Evolutionary conservation across 53 echinoderm and acorn worm genomes (phyloP), one percentile per base, ranked within the genome.

Genomic region (Antedon mediterranea): DNA sequence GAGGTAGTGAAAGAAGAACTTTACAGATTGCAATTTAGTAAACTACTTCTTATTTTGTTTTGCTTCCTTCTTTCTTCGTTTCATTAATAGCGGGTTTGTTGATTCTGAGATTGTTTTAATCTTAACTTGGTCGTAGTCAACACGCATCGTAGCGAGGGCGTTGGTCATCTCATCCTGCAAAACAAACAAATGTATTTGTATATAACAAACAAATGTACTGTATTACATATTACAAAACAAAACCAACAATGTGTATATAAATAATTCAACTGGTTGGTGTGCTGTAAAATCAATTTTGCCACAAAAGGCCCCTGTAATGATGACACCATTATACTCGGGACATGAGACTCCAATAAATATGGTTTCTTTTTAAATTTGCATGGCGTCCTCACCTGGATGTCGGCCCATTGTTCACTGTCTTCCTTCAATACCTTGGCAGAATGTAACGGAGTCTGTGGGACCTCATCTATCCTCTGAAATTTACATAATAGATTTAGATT

Each of bases 121-220:
- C 33, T 82, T 81, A 72, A 92, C 79, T 74, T 87, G 86, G 80
- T 97, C 97, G 29, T 89, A 88, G 84, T 92, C 89, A 3, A 97
- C 97, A 73, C 97, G 80, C 92, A 97, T 97, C 44, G 90, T 97
- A 3, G 97, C 92, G 23, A 97, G 84, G 0, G 97, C 97, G 57
- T 92, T 97, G 1, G 92, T 92, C 97, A 97, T 87, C 80, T 97
- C 97, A 84, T 97, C 97, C 97, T 97, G 74, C 1, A 23, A 43
- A 42, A 13, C 32, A 79, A 71, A 29, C 44, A 14, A 41, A 71
- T 42, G 75, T 23, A 42, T n/a, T 28, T 7, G n/a, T n/a, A n/a
- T n/a, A n/a, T n/a, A n/a, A 42, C 71, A 80, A 43, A 20, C 29
- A 20, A 5, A 43, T 43, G 8, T 20, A 23, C 20, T 34, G 20